These are phyloP conservation scores for Microctenopoma lineatum DNA, from an alignment of 2,797 vertebrate genomes.

Conservation along the genomic window DNA sequence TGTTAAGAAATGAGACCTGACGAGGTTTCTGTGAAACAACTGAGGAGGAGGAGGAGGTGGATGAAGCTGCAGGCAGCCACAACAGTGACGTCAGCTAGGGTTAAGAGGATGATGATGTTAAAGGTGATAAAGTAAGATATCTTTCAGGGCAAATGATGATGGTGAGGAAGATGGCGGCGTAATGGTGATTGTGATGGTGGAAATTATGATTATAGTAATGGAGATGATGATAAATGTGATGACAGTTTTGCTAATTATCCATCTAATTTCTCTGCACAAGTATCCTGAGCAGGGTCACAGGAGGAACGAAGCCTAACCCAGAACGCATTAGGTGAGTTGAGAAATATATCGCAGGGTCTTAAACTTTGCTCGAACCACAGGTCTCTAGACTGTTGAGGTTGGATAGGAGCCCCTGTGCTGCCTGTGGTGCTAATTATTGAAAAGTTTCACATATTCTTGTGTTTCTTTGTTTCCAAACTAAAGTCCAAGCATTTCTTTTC, in stretches of 20 bases:
- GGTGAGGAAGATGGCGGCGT: conserved; percentile 45
- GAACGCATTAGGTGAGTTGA: conserved; percentile 50
- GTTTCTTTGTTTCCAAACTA: conserved; percentile 15
- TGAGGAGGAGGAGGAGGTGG: conserved; percentile 27
- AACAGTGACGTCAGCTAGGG: conserved; percentile 13
- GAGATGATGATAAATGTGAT: conserved; percentile 65
- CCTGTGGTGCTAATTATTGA: conserved; percentile 25
- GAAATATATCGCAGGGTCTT: conserved; percentile 26
- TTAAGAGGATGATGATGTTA: conserved; percentile 13
- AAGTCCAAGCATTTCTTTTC: background rate
- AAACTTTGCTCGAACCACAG: conserved; percentile 3
- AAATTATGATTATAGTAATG: conserved; percentile 65
- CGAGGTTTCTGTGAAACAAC: conserved; percentile 43
- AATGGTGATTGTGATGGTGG: conserved; percentile 55
- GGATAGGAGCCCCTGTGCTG: background rate
- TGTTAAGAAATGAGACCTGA: conserved; percentile 67
- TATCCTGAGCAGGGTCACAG: conserved; percentile 49
- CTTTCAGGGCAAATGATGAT: conserved; percentile 27
- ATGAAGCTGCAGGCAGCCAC: conserved; percentile 30
- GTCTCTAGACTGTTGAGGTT: conserved; percentile 11
- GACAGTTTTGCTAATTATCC: conserved; percentile 62
- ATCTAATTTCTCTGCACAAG: conserved; percentile 48
- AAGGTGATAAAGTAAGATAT: conserved; percentile 45
- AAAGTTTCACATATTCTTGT: conserved; percentile 15
- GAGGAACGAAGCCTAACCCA: conserved; percentile 43